Conservation (phyloP, 1,140 invertebrate genomes). For the Halyomorpha halys region DNA sequence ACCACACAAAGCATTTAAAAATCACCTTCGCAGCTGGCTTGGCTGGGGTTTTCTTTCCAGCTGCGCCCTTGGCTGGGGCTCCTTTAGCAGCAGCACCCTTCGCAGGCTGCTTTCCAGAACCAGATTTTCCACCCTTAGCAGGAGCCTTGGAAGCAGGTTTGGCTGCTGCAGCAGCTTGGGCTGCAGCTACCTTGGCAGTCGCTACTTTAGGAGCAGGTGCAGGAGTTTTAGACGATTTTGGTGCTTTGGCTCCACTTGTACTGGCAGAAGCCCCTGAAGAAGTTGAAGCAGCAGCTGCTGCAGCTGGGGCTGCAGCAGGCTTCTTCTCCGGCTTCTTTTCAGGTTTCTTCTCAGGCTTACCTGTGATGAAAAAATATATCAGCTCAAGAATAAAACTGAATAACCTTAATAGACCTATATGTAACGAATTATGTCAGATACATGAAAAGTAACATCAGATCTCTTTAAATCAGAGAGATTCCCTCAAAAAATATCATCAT, state of each 20-base stretch:
- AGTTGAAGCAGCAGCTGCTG: conserved; percentile 31
- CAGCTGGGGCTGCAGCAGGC: conserved; percentile 39
- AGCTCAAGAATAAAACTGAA: neutral
- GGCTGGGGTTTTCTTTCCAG: conserved; percentile 31
- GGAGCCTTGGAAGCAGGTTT: conserved; percentile 37
- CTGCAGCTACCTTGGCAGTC: conserved; percentile 32
- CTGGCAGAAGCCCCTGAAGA: conserved; percentile 32
- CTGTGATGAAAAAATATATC: neutral
- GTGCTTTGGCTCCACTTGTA: conserved; percentile 31
- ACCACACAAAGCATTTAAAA: no score
- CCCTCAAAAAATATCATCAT: no score
- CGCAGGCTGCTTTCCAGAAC: conserved; percentile 34
- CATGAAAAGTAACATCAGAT: no score
- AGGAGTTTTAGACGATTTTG: conserved; percentile 30
- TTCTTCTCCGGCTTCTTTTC: conserved; percentile 45
- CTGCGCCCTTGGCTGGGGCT: conserved; percentile 38
- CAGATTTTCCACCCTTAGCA: conserved; percentile 38
- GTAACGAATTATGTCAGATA: no score
- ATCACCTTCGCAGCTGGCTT: conserved; percentile 20
- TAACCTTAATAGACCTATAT: neutral
- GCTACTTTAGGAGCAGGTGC: conserved; percentile 30
- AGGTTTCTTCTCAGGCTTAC: conserved; percentile 27
- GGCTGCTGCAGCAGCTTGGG: conserved; percentile 34
- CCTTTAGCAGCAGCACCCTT: conserved; percentile 36
- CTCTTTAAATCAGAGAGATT: no score